Evolutionary conservation across 2,888 invertebrate species (phyloP), one percentile per base, ranked within the genome.

Genomic region (Heteromyza rotundicornis): DNA sequence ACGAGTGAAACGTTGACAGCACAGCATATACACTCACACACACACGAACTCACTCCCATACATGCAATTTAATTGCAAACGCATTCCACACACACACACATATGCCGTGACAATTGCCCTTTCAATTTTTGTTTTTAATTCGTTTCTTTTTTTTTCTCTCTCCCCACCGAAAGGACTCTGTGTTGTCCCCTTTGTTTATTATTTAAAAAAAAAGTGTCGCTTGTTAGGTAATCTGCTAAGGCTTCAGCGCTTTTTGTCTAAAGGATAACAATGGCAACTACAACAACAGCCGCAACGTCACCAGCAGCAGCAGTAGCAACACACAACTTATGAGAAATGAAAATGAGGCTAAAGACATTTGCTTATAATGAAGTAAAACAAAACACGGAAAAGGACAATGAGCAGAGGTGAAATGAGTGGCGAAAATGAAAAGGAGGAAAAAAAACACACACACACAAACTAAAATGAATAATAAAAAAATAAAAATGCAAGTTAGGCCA

Each of bases 261-360:
- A 19, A 53, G 27, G 19, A 59, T 12, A 56, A 56, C 44, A 44
- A 20, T 24, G 8, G 3, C 16, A 27, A 17, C 44, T 57, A 5
- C 2, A 47, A 56, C 40, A 51, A 49, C 40, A 59, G 56, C 53
- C 68, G 54, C 23, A 66, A 27, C 52, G 68, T 59, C 49, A 64
- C 54, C 52, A 66, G 57, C 56, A 56, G 49, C 50, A 57, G 14
- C 44, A 27, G 19, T 57, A 63, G 50, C 57, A 59, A 50, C 36
- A 60, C 19, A 54, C 56, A 24, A 40, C 5, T 35, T 35, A 14
- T 67, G 64, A 73, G n/a, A n/a, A n/a, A n/a, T n/a, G n/a, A n/a
- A n/a, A 73, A 72, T 72, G 76, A 73, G 76, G 71, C 70, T 72
- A 73, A 70, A 68, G 62, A 74, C 72, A 74, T 72, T 71, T 69